Evolutionary conservation across 2,113 vertebrate species (phyloP), one percentile per base, ranked within the genome.

Genomic region (Notarius lentiginosus): DNA sequence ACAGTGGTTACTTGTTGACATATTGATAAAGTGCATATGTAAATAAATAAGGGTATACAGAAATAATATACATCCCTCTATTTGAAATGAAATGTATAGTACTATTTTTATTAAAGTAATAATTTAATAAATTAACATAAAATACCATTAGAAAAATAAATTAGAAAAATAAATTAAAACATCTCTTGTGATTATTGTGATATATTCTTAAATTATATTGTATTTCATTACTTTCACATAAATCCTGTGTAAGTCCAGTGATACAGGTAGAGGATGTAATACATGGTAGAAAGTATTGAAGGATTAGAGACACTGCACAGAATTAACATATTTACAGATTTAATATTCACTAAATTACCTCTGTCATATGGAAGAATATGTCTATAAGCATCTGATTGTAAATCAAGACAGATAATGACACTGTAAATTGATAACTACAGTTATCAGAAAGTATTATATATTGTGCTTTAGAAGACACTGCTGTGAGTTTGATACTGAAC

Each of bases 401-500:
- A 15, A 58, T 30, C 14, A 79, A 56, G 77, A 30, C 53, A 79
- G 55, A 58, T 2, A 10, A 58, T 34, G 5, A 34, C n/a, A 79
- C 2, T 58, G 7, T 27, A 58, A 34, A 58, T 20, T 79, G 7
- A 56, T 2, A 27, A 58, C 7, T 60, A 6, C 0, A 24, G 11
- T 5, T 60, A 30, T 4, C 41, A 60, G 34, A 81, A 61, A 41
- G 17, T 22, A 53, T 7, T 24, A 4, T 15, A 49, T 47, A 0
- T 17, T 55, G n/a, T n/a, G 27, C 27, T 41, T 72, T 72, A 84
- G 66, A 84, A 84, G n/a, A 84, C n/a, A 20, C 55, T 84, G 70
- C 75, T 75, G 55, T 84, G 83, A 61, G 83, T 75, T 75, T 84
- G 83, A 58, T 84, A 75, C 8, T 22, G 30, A 47, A 84, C 70